These are phyloP conservation scores for Synaphobranchus kaupii DNA, from an alignment of 2,797 vertebrate genomes.

Conservation along the genomic window DNA sequence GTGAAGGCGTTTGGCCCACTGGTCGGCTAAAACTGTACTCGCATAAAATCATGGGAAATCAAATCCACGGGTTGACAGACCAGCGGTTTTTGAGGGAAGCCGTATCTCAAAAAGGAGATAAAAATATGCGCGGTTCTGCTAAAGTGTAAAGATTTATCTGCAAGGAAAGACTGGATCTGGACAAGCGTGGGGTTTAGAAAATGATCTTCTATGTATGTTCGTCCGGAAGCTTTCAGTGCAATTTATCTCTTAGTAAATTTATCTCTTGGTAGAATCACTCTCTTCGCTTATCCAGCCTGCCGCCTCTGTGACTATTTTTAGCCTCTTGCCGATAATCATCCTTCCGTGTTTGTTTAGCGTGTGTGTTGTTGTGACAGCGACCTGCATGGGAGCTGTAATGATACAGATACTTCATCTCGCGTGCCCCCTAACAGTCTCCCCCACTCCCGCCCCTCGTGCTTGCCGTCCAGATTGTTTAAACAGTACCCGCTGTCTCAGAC, in stretches of 20 bases:
- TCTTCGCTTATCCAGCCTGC: neutral
- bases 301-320: conserved; percentile 63
- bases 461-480: conserved; percentile 79
- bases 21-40: neutral
- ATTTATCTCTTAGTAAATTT: neutral
- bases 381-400: conserved; percentile 71
- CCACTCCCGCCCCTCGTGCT: conserved; percentile 9
- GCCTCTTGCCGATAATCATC: conserved; percentile 39
- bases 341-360: conserved; percentile 57
- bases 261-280: neutral
- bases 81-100: neutral
- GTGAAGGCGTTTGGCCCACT: neutral
- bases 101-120: neutral
- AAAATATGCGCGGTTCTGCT: neutral
- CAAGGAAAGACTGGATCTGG: neutral
- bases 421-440: conserved; percentile 32
- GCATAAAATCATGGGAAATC: neutral
- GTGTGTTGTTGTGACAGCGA: conserved; percentile 69
- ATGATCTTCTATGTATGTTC: neutral
- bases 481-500: conserved; percentile 72
- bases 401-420: conserved; percentile 69
- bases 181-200: neutral
- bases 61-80: neutral
- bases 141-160: neutral
- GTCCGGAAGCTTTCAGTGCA: neutral